Conservation (phyloP, 2,113 vertebrate genomes). For the Syngnathus typhle region DNA sequence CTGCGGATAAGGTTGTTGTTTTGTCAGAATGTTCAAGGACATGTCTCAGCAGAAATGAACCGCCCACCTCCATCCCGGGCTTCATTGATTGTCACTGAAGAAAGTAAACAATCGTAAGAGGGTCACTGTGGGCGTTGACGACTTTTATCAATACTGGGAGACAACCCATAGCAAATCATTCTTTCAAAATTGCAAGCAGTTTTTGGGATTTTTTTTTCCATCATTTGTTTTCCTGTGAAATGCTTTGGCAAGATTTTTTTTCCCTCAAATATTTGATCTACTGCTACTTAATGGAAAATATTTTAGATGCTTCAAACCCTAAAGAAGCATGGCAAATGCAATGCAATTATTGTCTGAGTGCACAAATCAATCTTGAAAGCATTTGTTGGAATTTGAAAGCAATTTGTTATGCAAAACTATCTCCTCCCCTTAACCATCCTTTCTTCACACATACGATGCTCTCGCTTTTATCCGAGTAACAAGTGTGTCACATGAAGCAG, state of each 20-base stretch:
- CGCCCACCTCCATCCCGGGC: neutral
- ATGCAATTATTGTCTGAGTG: neutral
- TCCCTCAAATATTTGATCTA: neutral
- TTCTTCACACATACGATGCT: constrained; percentile 8
- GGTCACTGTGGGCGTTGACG: neutral
- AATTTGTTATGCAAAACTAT: constrained; percentile 6
- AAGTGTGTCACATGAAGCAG: neutral
- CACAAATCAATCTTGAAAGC: constrained; percentile 9
- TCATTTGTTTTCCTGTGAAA: neutral
- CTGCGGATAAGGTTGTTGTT: constrained; percentile 25
- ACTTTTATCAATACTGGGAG: constrained; percentile 11
- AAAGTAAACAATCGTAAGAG: constrained; percentile 10
- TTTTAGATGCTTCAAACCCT: neutral
- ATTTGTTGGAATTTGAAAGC: constrained; percentile 9
- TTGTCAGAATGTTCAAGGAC: constrained; percentile 40
- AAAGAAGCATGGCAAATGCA: neutral
- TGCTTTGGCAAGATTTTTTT: neutral
- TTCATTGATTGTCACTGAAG: constrained; percentile 24
- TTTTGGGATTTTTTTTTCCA: constrained; percentile 6
- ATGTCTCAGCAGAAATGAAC: constrained; percentile 22
- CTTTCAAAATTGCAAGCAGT: too few relatives aligned
- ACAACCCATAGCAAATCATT: neutral
- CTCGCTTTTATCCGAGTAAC: neutral
- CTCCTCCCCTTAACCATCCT: neutral
- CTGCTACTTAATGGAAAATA: neutral